Conservation (phyloP, 2,797 vertebrate genomes). For the Ceryle rudis region DNA sequence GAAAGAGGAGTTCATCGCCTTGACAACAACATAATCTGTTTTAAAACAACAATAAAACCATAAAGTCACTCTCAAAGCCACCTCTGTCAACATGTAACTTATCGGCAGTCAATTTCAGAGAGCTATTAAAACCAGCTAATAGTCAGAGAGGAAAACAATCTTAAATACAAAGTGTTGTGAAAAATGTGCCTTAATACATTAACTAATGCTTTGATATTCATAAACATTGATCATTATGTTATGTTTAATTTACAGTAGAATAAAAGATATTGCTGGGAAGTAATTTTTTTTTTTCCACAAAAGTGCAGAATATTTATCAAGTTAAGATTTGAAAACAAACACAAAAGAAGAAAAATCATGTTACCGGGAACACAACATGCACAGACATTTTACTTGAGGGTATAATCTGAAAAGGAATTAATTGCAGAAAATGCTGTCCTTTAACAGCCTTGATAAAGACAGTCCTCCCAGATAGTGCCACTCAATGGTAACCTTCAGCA, state of each 20-base stretch:
- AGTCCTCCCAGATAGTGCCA: neutral
- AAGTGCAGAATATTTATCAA: neutral
- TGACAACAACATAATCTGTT: neutral
- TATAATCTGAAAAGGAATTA: neutral
- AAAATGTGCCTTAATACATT: neutral
- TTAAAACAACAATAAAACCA: slow-evolving; percentile 6
- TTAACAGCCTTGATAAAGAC: neutral
- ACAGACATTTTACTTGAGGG: neutral
- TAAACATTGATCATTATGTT: neutral
- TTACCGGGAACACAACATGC: neutral
- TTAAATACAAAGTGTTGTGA: neutral
- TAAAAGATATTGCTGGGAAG: neutral
- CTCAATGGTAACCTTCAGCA: neutral
- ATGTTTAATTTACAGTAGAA: neutral
- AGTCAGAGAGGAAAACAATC: slow-evolving; percentile 7
- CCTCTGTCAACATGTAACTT: neutral
- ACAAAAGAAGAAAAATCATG: neutral
- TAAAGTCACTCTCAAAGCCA: neutral
- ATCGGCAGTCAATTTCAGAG: slow-evolving; percentile 23
- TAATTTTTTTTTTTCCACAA: neutral
- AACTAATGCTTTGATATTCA: neutral
- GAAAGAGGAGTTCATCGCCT: neutral
- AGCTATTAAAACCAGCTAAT: neutral
- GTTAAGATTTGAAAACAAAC: neutral
- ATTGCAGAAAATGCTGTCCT: neutral